Evolutionary conservation across 2,888 invertebrate species (phyloP), one percentile per base, ranked within the genome.

Genomic region (Mantis religiosa): DNA sequence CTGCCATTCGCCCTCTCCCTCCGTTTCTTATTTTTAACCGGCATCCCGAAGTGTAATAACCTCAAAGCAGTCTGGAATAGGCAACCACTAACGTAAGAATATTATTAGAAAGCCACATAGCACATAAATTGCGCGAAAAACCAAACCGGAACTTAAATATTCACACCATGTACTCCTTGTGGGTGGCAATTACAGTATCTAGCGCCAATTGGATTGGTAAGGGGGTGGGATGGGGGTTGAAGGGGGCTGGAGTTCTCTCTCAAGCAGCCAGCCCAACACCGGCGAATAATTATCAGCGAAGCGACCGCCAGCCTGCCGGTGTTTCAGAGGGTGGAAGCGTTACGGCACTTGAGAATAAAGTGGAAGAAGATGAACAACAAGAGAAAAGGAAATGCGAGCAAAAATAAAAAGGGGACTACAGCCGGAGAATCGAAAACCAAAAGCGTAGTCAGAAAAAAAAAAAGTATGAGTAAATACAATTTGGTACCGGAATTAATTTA

Each of bases 41-140:
- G 54, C 85, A 41, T 54, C 47, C 27, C 84, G 41, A 34, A 84
- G 84, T 8, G 47, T 54, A 41, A 84, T 47, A 85, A 85, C 81
- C 87, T 87, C 87, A 87, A 87, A 87, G 82, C n/a, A 85, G 82
- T 82, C 81, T 82, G 82, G 82, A 82, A 82, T 30, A 25, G 86
- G 28, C 41, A 28, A 47, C 71, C 54, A 30, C 30, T 86, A 86
- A 86, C 14, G 71, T 81, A 87, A 87, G 87, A 87, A 87, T 87
- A 87, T 87, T 87, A 87, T 87, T 87, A 87, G 82, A 87, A 87
- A 87, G 82, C 87, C 87, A 82, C 87, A 87, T 34, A 34, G 87
- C 82, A 82, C 87, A 87, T 87, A 87, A 87, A 87, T 87, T 87
- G 87, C n/a, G 82, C 82, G 41, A 87, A 82, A 87, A 87, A 82